Conservation (phyloP, 2,888 invertebrate species). For the Aethes cnicana region DNA sequence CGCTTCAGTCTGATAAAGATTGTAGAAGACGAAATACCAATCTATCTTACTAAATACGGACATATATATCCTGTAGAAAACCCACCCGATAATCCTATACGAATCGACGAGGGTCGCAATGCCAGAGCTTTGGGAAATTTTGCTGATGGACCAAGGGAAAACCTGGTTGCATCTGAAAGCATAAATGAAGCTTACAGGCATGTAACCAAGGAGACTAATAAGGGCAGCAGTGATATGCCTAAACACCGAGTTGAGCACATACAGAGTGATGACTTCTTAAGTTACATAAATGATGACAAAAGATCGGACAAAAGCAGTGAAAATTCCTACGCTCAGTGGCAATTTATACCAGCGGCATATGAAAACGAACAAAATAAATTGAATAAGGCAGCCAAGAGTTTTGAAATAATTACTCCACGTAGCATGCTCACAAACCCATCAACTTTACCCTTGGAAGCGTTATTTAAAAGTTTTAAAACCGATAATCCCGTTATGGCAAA, state of each 20-base stretch:
- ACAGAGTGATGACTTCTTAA: constrained; percentile 62
- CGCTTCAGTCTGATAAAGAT: constrained; percentile 86
- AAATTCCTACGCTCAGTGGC: constrained; percentile 58
- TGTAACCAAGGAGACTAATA: constrained; percentile 49
- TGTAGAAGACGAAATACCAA: constrained; percentile 83
- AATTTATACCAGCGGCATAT: constrained; percentile 76
- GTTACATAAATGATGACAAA: constrained; percentile 68
- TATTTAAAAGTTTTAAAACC: constrained; percentile 85
- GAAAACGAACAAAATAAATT: constrained; percentile 62
- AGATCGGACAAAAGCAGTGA: constrained; percentile 52
- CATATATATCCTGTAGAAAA: constrained; percentile 77
- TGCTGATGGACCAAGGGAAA: constrained; percentile 67
- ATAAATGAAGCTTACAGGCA: constrained; percentile 76
- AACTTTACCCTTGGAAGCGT: constrained; percentile 85
- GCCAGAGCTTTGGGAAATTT: constrained; percentile 69
- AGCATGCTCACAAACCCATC: constrained; percentile 80
- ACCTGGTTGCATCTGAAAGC: constrained; percentile 75
- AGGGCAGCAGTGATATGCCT: constrained; percentile 31
- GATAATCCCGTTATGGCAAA: constrained; percentile 64
- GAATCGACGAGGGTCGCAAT: constrained; percentile 77
- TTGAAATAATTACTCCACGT: constrained; percentile 68
- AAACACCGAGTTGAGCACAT: constrained; percentile 50
- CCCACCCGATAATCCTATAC: constrained; percentile 73
- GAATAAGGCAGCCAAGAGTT: constrained; percentile 54
- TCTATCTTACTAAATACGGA: constrained; percentile 73